Evolutionary conservation across 2,797 vertebrate genomes (phyloP), one percentile per base, ranked within the genome.

Genomic region (Hypotaenidia okinawae): DNA sequence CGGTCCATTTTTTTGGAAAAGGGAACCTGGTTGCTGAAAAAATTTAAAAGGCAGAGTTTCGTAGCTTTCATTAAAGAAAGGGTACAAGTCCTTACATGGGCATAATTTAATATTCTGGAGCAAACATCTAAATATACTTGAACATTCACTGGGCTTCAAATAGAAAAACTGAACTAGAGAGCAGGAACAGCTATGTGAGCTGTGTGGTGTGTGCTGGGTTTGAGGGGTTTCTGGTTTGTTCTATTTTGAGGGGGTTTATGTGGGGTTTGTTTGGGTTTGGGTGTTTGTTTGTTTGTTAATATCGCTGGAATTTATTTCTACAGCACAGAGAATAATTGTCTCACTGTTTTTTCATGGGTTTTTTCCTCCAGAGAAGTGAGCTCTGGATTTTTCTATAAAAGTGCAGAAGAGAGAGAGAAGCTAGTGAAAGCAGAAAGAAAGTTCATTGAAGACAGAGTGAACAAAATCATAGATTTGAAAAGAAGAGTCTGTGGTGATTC

Each of bases 371-470:
- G 98, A 79, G 99, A 99, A 95, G 99, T 99, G 95, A 99, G 99
- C 97, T 99, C 99, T 24, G 99, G 99, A 51, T 99, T 99, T 97
- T 99, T 99, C 98, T 99, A 99, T 96, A 99, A 99, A 98, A 99
- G 99, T 32, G 99, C 99, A 0, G 98, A 95, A 10, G 99, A 99
- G 96, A 97, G 99, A 87, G 99, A 99, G 96, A 99, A 99, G 85
- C 97, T 99, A 32, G 99, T 99, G 52, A 98, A 98, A 93, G 99
- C 99, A 15, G 99, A 99, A 94, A 98, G 99, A 84, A 99, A 99
- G 95, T 99, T 99, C 97, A 99, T 99, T 45, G 99, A 99, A 97
- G 99, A 99, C 23, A 98, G 99, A 33, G 99, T 99, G 91, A 98
- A 98, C 30, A 99, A 99, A 97, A 99, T 99, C 92, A 97, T 99